Conservation (phyloP, 2,113 vertebrate genomes). For the Enhydra lutris region DNA sequence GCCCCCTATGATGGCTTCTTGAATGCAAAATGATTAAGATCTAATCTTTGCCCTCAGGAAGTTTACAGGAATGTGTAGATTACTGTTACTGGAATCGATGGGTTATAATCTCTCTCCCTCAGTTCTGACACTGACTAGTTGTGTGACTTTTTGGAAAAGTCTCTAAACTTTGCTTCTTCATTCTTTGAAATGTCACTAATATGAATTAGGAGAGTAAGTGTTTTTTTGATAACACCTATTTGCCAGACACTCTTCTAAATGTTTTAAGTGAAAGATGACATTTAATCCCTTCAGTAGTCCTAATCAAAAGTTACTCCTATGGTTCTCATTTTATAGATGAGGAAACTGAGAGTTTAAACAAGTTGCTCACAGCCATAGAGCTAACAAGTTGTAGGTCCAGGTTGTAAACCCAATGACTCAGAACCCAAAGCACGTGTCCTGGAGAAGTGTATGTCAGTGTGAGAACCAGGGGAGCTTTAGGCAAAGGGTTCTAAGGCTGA, state of each 20-base stretch:
- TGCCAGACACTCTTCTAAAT: background rate
- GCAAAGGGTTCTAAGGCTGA: background rate
- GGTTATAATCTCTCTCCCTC: background rate
- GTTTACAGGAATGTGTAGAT: background rate
- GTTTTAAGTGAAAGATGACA: background rate
- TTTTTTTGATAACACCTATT: background rate
- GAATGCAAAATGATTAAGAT: background rate
- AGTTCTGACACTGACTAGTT: background rate
- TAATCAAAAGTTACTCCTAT: background rate
- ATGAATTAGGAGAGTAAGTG: background rate
- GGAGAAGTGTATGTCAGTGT: background rate
- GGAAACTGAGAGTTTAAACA: background rate
- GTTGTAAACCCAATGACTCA: background rate
- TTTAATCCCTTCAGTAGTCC: background rate
- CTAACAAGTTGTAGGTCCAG: background rate
- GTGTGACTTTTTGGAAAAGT: background rate
- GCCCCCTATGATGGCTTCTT: background rate
- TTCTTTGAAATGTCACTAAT: slow-evolving; percentile 5
- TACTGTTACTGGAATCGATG: background rate
- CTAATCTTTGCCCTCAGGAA: background rate
- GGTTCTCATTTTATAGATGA: background rate
- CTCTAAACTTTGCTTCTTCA: background rate
- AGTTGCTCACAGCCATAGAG: background rate
- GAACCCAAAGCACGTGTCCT: background rate
- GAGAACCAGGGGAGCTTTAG: background rate